Percentiles rank a stretch among this genome's conserved stretches.
Conservation (phyloP, 1,140 invertebrate genomes). For the Copidosoma floridanum region DNA sequence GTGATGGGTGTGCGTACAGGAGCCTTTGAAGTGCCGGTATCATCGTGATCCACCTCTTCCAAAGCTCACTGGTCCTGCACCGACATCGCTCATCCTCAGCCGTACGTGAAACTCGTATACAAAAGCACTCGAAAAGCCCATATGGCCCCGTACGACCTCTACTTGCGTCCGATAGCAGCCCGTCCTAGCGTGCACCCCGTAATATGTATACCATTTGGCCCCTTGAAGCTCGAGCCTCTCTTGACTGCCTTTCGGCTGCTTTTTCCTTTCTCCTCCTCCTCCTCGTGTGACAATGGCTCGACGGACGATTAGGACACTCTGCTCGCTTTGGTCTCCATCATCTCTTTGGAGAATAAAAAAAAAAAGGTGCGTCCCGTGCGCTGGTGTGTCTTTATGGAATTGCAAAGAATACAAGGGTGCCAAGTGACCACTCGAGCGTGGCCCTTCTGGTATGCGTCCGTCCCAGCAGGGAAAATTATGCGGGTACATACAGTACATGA, state of each 20-base stretch:
- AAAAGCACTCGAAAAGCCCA: conserved; percentile 34
- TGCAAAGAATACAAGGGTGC: not conserved
- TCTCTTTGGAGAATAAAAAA: not conserved
- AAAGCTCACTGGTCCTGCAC: too few relatives aligned
- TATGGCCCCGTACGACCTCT: conserved; percentile 43
- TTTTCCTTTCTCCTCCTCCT: too few relatives aligned
- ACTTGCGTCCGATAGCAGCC: too few relatives aligned
- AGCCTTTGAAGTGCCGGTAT: conserved; percentile 40
- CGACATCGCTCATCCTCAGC: conserved; percentile 27
- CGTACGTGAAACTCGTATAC: too few relatives aligned
- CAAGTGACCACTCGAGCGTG: conserved; percentile 4
- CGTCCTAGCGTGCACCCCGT: conserved; percentile 32
- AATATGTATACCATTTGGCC: conserved; percentile 42
- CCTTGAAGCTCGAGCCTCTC: too few relatives aligned
- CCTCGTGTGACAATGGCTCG: conserved; percentile 24
- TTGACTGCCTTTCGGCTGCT: conserved; percentile 17
- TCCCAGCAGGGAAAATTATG: not conserved
- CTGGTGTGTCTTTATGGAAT: too few relatives aligned
- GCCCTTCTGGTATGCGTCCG: not conserved
- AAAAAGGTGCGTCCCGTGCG: too few relatives aligned
- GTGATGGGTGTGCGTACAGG: conserved; percentile 28
- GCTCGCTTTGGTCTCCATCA: conserved; percentile 24
- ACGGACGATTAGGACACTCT: conserved; percentile 31
- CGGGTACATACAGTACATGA: conserved; percentile 2
- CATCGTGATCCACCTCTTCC: too few relatives aligned